Conservation (phyloP, 1,140 invertebrate species). For the Drosophila orena region DNA sequence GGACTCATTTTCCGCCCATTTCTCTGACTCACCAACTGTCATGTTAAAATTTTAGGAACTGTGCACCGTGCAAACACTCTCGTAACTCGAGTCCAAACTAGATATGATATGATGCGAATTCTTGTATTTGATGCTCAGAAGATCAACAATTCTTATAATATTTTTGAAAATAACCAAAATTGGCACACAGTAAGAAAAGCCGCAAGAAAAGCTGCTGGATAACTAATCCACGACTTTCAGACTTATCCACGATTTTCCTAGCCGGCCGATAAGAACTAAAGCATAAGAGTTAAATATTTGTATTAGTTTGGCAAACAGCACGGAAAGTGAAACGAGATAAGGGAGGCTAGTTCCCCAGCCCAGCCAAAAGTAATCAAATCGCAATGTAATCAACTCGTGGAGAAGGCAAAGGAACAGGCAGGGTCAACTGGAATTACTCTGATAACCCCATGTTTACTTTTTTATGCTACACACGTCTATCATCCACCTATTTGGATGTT, state of each 20-base stretch:
- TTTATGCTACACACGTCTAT: slow-evolving; percentile 31
- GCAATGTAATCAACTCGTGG: slow-evolving; percentile 25
- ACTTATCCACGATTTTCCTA: slow-evolving; percentile 5
- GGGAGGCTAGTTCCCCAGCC: background rate
- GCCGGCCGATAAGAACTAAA: slow-evolving; percentile 35
- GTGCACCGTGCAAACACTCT: too few relatives aligned
- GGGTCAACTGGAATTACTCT: slow-evolving; percentile 13
- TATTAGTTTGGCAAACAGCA: slow-evolving; percentile 38
- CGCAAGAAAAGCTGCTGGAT: background rate
- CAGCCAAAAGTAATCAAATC: slow-evolving; percentile 12
- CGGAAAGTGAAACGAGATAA: slow-evolving; percentile 50
- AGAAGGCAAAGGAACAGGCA: slow-evolving; percentile 2
- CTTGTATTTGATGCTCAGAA: too few relatives aligned
- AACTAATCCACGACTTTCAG: slow-evolving; percentile 28
- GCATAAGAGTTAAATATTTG: slow-evolving; percentile 55
- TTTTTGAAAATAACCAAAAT: too few relatives aligned
- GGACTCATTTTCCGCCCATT: background rate
- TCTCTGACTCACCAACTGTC: background rate
- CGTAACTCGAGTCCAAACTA: too few relatives aligned
- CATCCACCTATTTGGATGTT: background rate
- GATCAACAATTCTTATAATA: too few relatives aligned
- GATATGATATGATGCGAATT: too few relatives aligned
- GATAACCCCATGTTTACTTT: slow-evolving; percentile 35
- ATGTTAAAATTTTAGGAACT: slow-evolving; percentile 11
- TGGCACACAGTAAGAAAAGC: too few relatives aligned